phyloP scores from a whole-genome alignment of 2,797 vertebrate genomes.

The Notolabrus celidotus region DNA sequence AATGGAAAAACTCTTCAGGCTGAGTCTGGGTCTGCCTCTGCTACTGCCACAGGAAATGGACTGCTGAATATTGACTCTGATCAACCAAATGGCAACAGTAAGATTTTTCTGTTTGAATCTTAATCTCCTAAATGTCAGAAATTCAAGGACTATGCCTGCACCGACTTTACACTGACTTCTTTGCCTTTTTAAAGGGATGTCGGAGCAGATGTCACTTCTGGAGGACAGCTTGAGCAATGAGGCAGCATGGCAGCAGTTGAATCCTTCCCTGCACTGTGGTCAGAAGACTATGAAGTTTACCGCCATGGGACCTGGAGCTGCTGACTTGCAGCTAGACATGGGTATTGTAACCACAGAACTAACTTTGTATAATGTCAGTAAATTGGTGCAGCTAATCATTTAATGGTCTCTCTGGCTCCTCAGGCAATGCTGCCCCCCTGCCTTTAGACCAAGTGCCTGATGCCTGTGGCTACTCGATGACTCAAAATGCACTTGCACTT shows the following conservation, averaged over 20 bases:
- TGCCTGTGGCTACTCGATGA: constrained; percentile 57
- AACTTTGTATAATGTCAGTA: background rate
- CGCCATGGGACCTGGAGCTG: constrained; percentile 39
- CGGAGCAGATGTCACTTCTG: background rate
- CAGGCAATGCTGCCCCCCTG: constrained; percentile 42
- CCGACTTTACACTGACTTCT: background rate
- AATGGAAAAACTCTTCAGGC: constrained; percentile 29
- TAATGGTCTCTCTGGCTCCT: background rate
- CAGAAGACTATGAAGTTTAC: constrained; percentile 44
- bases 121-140: background rate
- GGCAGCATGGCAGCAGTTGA: constrained; percentile 36
- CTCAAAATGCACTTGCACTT: constrained; percentile 34
- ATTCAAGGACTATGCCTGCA: background rate
- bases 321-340: constrained; percentile 41
- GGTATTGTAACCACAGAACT: constrained; percentile 24
- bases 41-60: background rate
- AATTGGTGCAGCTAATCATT: background rate
- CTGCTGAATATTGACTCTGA: background rate
- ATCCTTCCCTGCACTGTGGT: constrained; percentile 50
- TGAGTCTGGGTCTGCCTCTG: background rate
- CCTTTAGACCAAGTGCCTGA: constrained; percentile 55
- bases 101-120: background rate
- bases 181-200: background rate
- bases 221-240: background rate
- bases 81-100: constrained; percentile 22